phyloP scores from a whole-genome alignment of 2,888 invertebrate genomes.

The Clunio marinus region DNA sequence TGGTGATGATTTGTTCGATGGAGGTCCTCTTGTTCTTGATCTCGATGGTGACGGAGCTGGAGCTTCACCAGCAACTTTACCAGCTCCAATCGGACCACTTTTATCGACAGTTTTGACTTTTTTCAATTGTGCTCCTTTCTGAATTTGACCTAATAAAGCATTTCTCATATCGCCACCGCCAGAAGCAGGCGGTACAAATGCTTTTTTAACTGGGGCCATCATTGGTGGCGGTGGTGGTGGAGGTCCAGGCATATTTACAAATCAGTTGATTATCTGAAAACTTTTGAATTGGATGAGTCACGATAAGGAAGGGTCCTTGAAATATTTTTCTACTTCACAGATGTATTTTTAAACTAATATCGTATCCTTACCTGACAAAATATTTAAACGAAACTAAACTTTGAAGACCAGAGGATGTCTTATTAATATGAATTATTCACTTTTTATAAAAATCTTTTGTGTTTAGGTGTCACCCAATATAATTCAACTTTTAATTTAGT shows the following conservation, averaged over 20 bases:
- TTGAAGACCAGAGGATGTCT: too few relatives aligned
- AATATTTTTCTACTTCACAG: too few relatives aligned
- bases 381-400: too few relatives aligned
- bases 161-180: conserved; percentile 58
- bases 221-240: conserved; percentile 63
- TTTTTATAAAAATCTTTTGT: too few relatives aligned
- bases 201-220: conserved; percentile 55
- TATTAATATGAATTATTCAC: too few relatives aligned
- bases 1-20: conserved; percentile 49
- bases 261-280: too few relatives aligned
- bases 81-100: conserved; percentile 74
- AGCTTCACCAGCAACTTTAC: conserved; percentile 52
- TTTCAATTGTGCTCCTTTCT: conserved; percentile 74
- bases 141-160: conserved; percentile 74
- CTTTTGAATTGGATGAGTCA: too few relatives aligned
- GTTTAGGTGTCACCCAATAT: too few relatives aligned
- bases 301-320: too few relatives aligned
- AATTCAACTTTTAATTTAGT: too few relatives aligned
- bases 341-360: too few relatives aligned
- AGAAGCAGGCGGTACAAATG: conserved; percentile 51
- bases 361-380: too few relatives aligned
- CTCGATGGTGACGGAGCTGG: conserved; percentile 44
- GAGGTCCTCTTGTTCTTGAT: conserved; percentile 44
- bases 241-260: conserved; percentile 53
- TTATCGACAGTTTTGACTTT: conserved; percentile 87